A percentile compares a stretch with the other conserved stretches of the same genome.
Evolutionary conservation across 1,140 invertebrate genomes (phyloP).

Genomic region (Nautilus pompilius): DNA sequence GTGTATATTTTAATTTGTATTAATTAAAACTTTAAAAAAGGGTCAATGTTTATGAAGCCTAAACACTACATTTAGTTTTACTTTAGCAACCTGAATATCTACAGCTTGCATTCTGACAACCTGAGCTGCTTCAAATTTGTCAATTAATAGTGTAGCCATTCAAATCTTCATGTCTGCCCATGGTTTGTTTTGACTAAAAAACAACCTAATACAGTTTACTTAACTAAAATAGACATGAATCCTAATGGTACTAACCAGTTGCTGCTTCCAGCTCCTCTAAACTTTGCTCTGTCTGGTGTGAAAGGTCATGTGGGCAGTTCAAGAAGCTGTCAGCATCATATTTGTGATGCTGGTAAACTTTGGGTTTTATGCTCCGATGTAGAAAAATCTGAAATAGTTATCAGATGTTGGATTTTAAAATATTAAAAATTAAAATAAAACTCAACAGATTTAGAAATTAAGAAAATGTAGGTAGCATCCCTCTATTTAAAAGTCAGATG

Average conservation of each 20-base stretch:
- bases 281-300: slow-evolving; percentile 51
- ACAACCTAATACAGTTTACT: no score
- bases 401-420: slow-evolving; percentile 19
- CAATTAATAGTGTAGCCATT: neutral
- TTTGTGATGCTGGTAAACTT: slow-evolving; percentile 54
- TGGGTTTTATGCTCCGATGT: no score
- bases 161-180: neutral
- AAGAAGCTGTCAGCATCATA: slow-evolving; percentile 61
- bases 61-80: no score
- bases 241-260: neutral
- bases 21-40: no score
- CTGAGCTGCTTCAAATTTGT: neutral
- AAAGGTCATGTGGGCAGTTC: slow-evolving; percentile 69
- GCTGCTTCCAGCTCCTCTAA: no score
- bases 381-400: slow-evolving; percentile 6
- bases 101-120: no score
- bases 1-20: no score
- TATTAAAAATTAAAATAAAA: neutral
- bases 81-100: no score
- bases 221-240: neutral
- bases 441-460: neutral
- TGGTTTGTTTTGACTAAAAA: neutral
- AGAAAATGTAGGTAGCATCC: neutral
- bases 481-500: neutral
- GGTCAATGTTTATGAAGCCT: no score